Evolutionary conservation across 1,140 invertebrate genomes (phyloP), one percentile per base, ranked within the genome.

Genomic region (Tribolium castaneum): DNA sequence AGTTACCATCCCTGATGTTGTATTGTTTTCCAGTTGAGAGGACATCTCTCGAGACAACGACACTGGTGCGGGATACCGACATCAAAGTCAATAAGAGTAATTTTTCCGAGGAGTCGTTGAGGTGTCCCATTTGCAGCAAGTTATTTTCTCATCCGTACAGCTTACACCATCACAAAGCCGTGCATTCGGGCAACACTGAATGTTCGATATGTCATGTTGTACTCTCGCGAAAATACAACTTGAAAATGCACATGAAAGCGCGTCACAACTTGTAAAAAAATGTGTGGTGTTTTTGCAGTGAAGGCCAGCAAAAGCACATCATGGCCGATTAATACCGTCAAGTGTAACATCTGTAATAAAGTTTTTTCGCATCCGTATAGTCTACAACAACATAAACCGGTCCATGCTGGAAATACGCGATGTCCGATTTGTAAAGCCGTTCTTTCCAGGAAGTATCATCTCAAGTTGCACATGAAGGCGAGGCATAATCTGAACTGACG

Each of bases 401-500:
- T 78, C 22, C 83, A 85, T 78, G 77, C 82, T 13, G 80, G 82
- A 22, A 74, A 81, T 39, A 85, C 83, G 12, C 82, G 84, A 52
- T 85, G 84, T 71, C 81, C 82, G 2, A 83, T 84, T 19, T 85
- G 84, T 62, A 25, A 75, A 75, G 81, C 52, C 45, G 83, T 85
- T n/a, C 75, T 85, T 30, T 83, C 82, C n/a, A 82, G 84, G 35
- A 84, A 83, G 39, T 84, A 84, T 70, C 82, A 84, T 78, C 81
- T 85, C 74, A 84, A 84, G 62, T 79, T 83, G 49, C 85, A 86
- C 45, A 79, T 85, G 34, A 74, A 81, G 39, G 82, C 80, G 5
- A 80, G 82, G 16, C 84, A 85, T 62, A 66, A 66, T 35, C 30
- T 59, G 16, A 59, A 59, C 16, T 66, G 59, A 66, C 25, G 52